Percentiles rank a stretch among this genome's conserved stretches.
Conservation (phyloP, 2,888 invertebrate species). For the Cabera pusaria region DNA sequence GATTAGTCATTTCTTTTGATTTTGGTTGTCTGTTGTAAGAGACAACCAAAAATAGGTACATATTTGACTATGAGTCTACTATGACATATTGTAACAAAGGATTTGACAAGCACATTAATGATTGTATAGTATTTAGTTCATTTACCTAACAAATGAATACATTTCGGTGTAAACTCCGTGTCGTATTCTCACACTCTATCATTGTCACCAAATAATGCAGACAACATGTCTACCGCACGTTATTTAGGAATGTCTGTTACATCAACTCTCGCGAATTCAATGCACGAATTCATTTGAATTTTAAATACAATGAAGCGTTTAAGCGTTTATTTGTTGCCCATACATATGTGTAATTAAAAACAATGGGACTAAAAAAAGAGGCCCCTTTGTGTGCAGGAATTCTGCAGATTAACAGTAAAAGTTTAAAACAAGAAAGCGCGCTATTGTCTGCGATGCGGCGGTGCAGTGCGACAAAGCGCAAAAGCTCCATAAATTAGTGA, state of each 20-base stretch:
- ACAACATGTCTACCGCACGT: slow-evolving; percentile 27
- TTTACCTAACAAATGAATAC: slow-evolving; percentile 8
- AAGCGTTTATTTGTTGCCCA: slow-evolving; percentile 36
- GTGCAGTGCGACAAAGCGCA: slow-evolving; percentile 60
- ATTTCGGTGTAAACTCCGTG: slow-evolving; percentile 11
- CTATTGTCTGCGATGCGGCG: slow-evolving; percentile 60
- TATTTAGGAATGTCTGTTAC: slow-evolving; percentile 26
- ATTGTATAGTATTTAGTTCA: slow-evolving; percentile 7
- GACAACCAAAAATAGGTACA: no score
- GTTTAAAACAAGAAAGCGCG: slow-evolving; percentile 53
- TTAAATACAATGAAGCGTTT: slow-evolving; percentile 42
- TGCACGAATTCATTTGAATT: slow-evolving; percentile 41
- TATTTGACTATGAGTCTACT: no score
- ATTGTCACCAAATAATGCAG: slow-evolving; percentile 25
- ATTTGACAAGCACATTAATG: background rate
- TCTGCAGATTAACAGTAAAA: slow-evolving; percentile 47
- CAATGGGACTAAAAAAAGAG: slow-evolving; percentile 42
- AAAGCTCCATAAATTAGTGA: slow-evolving; percentile 70
- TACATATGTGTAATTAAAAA: slow-evolving; percentile 44
- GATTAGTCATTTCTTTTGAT: no score
- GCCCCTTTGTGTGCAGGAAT: slow-evolving; percentile 41
- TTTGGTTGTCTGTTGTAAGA: no score
- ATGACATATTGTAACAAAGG: no score
- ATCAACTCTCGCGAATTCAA: slow-evolving; percentile 33
- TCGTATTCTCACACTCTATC: slow-evolving; percentile 18